These are phyloP conservation scores for Drosophila rufa DNA, from an alignment of 1,140 invertebrate species.

Conservation along the genomic window DNA sequence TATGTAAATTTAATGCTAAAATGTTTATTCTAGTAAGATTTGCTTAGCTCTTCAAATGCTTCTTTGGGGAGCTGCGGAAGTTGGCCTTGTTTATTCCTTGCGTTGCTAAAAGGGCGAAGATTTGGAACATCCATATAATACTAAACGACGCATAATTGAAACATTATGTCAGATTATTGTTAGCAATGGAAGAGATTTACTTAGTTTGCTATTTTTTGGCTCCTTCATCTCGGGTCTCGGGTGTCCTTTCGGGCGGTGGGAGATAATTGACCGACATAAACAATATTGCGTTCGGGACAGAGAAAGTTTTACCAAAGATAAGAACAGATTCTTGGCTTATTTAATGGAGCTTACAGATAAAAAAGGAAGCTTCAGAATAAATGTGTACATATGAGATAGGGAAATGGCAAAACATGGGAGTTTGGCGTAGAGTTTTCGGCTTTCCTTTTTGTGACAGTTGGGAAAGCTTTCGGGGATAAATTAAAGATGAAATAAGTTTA, in stretches of 20 bases:
- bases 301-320: slow-evolving; percentile 68
- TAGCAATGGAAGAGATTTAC: slow-evolving; percentile 77
- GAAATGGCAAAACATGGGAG: slow-evolving; percentile 31
- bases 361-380: slow-evolving; percentile 42
- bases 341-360: slow-evolving; percentile 61
- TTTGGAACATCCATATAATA: slow-evolving; percentile 59
- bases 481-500: slow-evolving; percentile 1
- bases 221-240: slow-evolving; percentile 2
- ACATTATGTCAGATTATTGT: slow-evolving; percentile 84
- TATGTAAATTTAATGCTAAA: slow-evolving; percentile 84
- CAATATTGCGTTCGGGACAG: slow-evolving; percentile 63
- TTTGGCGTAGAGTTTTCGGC: slow-evolving; percentile 7
- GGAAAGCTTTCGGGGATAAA: not conserved
- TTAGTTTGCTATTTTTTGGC: slow-evolving; percentile 71
- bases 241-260: slow-evolving; percentile 28
- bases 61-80: slow-evolving; percentile 23
- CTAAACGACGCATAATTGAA: slow-evolving; percentile 83
- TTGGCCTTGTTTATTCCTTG: slow-evolving; percentile 34
- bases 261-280: slow-evolving; percentile 62
- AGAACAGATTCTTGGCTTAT: slow-evolving; percentile 57
- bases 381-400: slow-evolving; percentile 20
- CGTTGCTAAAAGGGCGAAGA: slow-evolving; percentile 8
- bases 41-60: slow-evolving; percentile 79
- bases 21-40: slow-evolving; percentile 82
- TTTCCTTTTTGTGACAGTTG: not conserved